Conservation (phyloP, 1,140 invertebrate genomes). For the Anoplophora glabripennis region DNA sequence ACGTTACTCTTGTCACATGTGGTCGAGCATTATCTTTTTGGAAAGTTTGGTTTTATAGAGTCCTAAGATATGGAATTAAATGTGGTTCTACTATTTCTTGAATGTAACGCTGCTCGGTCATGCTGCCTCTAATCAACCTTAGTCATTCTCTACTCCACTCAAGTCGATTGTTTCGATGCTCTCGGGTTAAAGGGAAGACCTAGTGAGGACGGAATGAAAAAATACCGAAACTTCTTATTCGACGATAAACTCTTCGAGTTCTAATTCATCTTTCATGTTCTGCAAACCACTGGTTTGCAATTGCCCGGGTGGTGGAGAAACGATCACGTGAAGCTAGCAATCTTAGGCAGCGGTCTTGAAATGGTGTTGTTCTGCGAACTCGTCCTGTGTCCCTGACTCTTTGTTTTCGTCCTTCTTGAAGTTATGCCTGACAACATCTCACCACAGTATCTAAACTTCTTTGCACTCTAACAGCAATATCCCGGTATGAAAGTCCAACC, state of each 20-base stretch:
- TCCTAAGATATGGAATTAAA: conserved; percentile 17
- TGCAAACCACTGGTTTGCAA: conserved; percentile 20
- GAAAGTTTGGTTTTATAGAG: no score
- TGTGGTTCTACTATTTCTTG: conserved; percentile 19
- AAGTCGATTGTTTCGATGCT: conserved; percentile 15
- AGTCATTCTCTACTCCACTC: conserved; percentile 14
- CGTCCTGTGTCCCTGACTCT: conserved; percentile 4
- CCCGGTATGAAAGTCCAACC: conserved; percentile 3
- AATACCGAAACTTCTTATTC: conserved; percentile 11
- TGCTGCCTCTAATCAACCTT: conserved; percentile 18
- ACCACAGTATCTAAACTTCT: background rate
- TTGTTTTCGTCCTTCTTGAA: conserved; percentile 15
- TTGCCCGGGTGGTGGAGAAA: conserved; percentile 1
- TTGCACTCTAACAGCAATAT: conserved; percentile 4
- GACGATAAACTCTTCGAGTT: conserved; percentile 17
- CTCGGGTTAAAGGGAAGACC: conserved; percentile 15
- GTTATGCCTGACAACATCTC: conserved; percentile 13
- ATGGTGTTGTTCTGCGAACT: conserved; percentile 9
- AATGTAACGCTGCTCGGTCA: conserved; percentile 15
- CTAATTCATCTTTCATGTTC: conserved; percentile 15
- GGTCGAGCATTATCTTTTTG: no score
- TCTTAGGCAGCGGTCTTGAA: conserved; percentile 8
- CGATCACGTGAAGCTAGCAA: conserved; percentile 12
- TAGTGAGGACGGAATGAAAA: conserved; percentile 16
- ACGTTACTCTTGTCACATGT: no score